Conservation (phyloP, 1,140 invertebrate genomes). For the Cydia pomonella region DNA sequence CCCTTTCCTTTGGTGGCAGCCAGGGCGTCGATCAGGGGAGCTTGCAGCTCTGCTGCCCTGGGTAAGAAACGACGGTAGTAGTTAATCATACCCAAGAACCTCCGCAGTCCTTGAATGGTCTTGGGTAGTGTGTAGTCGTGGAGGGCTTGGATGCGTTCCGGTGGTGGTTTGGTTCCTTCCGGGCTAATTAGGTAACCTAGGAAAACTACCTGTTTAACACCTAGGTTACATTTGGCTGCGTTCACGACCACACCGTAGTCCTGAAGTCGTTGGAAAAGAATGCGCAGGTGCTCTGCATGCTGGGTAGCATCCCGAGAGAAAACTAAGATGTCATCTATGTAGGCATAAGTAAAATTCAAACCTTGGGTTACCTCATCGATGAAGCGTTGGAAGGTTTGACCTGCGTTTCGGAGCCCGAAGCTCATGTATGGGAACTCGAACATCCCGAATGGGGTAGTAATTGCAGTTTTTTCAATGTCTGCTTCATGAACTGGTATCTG, state of each 20-base stretch:
- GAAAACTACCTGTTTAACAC: neutral
- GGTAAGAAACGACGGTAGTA: conserved; percentile 59
- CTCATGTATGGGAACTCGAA: conserved; percentile 53
- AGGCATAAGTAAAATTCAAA: neutral
- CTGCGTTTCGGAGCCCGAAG: conserved; percentile 52
- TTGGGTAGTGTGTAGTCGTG: conserved; percentile 45
- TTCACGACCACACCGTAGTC: conserved; percentile 48
- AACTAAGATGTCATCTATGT: conserved; percentile 79
- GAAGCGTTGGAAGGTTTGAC: conserved; percentile 53
- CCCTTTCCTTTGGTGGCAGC: neutral
- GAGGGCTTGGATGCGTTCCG: neutral
- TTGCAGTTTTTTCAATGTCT: conserved; percentile 64
- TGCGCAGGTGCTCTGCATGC: conserved; percentile 51
- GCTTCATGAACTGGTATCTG: conserved; percentile 63
- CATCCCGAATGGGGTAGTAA: conserved; percentile 57
- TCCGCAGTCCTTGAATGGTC: conserved; percentile 53
- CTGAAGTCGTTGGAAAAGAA: conserved; percentile 47
- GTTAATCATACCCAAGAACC: conserved; percentile 74
- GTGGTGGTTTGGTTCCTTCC: neutral
- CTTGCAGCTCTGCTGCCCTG: conserved; percentile 40
- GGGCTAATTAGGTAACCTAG: neutral
- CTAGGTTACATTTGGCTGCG: neutral
- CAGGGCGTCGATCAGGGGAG: neutral
- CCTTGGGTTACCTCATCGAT: conserved; percentile 75
- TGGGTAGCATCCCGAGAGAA: conserved; percentile 50